Evolutionary conservation across 1,140 invertebrate species (phyloP).

Genomic region (Tigriopus japonicus): DNA sequence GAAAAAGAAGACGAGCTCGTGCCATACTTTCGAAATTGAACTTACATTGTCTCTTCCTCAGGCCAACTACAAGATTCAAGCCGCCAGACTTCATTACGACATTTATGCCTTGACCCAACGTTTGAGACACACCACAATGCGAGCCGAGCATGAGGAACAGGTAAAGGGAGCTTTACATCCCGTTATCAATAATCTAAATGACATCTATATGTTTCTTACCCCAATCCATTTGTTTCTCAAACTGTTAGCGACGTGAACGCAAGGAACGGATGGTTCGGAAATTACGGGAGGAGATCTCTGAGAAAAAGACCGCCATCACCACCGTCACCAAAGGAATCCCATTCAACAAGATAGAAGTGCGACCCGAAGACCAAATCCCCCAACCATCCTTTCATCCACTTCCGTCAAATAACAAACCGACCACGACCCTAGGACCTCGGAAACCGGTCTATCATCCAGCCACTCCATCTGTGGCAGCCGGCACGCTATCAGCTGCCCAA

Average conservation of each 20-base stretch:
- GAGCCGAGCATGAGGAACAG: slow-evolving; percentile 7
- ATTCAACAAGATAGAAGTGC: slow-evolving; percentile 1
- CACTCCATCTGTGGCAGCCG: too few relatives aligned
- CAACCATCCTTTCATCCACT: too few relatives aligned
- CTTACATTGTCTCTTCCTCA: background rate
- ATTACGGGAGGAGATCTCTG: slow-evolving; percentile 10
- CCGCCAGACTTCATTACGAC: slow-evolving; percentile 9
- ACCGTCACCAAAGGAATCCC: slow-evolving; percentile 11
- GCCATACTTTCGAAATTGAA: too few relatives aligned
- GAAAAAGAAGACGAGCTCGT: too few relatives aligned
- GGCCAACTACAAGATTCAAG: slow-evolving; percentile 12
- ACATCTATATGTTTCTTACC: background rate
- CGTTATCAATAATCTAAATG: background rate
- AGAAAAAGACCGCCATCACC: background rate
- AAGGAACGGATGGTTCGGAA: background rate
- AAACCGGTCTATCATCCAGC: too few relatives aligned
- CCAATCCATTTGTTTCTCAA: background rate
- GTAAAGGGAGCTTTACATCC: background rate
- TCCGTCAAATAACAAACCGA: too few relatives aligned
- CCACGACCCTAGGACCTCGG: too few relatives aligned
- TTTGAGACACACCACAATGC: background rate
- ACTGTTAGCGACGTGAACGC: background rate
- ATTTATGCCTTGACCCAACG: slow-evolving; percentile 2
- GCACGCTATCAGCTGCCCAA: too few relatives aligned
- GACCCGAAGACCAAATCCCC: background rate